These are phyloP conservation scores for Ametastegia equiseti DNA, from an alignment of 2,888 invertebrate genomes.

Conservation along the genomic window DNA sequence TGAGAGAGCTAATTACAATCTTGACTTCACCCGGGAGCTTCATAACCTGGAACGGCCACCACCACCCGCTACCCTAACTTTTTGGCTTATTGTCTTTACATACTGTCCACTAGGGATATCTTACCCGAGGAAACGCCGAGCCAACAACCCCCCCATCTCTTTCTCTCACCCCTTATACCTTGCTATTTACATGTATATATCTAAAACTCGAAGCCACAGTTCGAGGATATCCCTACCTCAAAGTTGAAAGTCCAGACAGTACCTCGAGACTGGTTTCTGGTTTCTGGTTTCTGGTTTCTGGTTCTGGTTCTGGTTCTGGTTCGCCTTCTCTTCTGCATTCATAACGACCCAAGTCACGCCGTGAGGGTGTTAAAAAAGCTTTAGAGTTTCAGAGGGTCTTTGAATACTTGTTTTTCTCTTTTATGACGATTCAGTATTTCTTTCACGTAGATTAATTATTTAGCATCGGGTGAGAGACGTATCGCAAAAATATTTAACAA, in stretches of 20 bases:
- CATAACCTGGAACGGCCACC: constrained; percentile 69
- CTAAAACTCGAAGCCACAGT: not conserved
- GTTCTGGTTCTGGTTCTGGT: too few relatives aligned
- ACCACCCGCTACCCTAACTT: constrained; percentile 66
- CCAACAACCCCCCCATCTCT: not conserved
- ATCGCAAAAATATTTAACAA: too few relatives aligned
- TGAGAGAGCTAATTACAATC: constrained; percentile 74
- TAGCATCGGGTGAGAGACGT: too few relatives aligned
- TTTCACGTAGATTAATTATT: not conserved
- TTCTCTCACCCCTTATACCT: not conserved
- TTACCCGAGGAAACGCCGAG: constrained; percentile 18
- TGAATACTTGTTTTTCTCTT: not conserved
- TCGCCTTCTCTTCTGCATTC: constrained; percentile 39
- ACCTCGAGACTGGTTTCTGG: constrained; percentile 27
- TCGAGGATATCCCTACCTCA: constrained; percentile 40
- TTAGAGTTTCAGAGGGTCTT: not conserved
- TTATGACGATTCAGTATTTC: not conserved
- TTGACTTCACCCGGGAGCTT: constrained; percentile 73
- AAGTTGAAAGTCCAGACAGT: constrained; percentile 42
- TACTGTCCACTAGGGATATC: constrained; percentile 71
- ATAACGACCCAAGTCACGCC: constrained; percentile 20
- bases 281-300: too few relatives aligned
- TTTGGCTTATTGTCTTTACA: constrained; percentile 73
- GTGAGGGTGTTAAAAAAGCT: not conserved
- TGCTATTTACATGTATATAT: constrained; percentile 5